Percentiles rank a stretch among this genome's conserved stretches.
Conservation (phyloP, 2,113 vertebrate species). For the Agapornis roseicollis region DNA sequence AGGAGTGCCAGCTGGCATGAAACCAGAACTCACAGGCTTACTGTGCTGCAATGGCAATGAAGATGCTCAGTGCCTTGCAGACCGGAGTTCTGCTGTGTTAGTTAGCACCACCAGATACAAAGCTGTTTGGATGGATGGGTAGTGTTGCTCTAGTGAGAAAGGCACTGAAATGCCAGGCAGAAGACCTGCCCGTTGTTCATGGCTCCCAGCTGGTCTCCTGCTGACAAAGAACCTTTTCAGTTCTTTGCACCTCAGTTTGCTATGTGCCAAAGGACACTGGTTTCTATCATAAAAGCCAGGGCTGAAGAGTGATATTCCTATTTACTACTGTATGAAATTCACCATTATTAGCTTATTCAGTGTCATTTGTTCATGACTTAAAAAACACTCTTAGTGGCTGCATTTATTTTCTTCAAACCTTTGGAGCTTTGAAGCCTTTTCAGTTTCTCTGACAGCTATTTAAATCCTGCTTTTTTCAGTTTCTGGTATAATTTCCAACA, state of each 20-base stretch:
- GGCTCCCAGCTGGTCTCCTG: neutral
- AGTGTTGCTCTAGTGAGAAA: neutral
- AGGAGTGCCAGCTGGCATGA: neutral
- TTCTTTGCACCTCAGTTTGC: neutral
- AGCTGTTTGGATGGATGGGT: neutral
- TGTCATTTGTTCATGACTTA: neutral
- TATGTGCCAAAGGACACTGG: neutral
- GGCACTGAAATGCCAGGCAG: neutral
- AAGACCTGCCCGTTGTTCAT: neutral
- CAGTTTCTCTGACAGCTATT: constrained; percentile 21
- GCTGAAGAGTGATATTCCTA: neutral
- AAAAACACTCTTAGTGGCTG: neutral
- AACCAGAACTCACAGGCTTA: neutral
- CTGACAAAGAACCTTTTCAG: neutral
- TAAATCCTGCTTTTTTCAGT: neutral
- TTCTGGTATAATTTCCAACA: neutral
- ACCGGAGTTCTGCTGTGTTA: neutral
- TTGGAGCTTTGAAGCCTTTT: neutral
- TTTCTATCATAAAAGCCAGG: neutral
- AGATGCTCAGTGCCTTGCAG: neutral
- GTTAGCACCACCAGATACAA: neutral
- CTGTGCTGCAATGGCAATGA: rapidly evolving
- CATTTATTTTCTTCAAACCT: constrained; percentile 21
- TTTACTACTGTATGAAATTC: constrained; percentile 9
- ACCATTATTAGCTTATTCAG: neutral